Conservation (phyloP, 2,113 vertebrate species). For the Calidris pugnax region DNA sequence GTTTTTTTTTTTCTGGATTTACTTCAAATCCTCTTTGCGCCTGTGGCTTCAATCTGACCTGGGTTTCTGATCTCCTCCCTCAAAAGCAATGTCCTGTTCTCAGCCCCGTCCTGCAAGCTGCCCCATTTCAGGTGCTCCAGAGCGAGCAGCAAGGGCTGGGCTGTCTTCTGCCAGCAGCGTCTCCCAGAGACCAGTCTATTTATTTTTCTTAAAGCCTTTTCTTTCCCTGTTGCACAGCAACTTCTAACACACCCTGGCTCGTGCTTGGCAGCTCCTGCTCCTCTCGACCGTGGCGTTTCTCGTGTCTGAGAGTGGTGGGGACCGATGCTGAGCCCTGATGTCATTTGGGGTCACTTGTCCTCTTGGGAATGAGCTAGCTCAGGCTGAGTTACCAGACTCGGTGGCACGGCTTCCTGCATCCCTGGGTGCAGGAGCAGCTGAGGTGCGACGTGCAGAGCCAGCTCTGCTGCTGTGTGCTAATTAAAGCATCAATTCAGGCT, state of each 20-base stretch:
- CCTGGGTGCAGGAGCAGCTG: background rate
- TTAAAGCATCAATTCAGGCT: background rate
- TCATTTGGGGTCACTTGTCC: background rate
- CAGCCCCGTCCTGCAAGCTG: background rate
- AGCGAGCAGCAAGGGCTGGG: background rate
- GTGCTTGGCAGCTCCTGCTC: background rate
- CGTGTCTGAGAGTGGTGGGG: background rate
- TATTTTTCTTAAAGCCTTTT: background rate
- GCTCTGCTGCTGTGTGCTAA: background rate
- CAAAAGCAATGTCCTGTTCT: background rate
- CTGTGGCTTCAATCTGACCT: background rate
- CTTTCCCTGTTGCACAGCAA: background rate
- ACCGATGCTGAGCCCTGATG: background rate
- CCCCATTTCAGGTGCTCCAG: rapidly evolving
- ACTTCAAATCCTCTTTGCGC: background rate
- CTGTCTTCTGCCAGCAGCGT: background rate
- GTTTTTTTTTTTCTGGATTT: background rate
- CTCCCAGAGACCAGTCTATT: background rate
- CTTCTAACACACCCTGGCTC: background rate
- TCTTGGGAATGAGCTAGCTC: background rate
- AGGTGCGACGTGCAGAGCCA: background rate
- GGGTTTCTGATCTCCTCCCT: background rate
- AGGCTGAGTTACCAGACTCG: background rate
- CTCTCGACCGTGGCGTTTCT: background rate
- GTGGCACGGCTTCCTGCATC: background rate